phyloP scores from a whole-genome alignment of 37 sponge, comb jelly and placozoan genomes.

The Oscarella lobularis region DNA sequence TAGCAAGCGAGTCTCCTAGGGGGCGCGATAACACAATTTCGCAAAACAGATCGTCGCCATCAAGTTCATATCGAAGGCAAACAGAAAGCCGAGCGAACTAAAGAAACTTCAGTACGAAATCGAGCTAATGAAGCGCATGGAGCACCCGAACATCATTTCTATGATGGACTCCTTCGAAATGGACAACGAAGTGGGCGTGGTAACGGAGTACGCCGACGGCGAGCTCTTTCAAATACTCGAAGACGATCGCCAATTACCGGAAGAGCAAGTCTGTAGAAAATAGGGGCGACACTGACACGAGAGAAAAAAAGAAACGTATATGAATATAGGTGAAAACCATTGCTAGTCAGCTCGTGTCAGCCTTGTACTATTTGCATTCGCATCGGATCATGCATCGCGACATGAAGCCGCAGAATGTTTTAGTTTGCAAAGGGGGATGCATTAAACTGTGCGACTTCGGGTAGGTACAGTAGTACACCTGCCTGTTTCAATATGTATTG shows the following conservation, averaged over 20 bases:
- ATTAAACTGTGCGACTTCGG: conserved; percentile 95
- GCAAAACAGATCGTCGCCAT: conserved; percentile 49
- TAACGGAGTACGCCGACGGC: conserved; percentile 91
- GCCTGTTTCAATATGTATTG: too few species aligned
- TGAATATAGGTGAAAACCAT: conserved; percentile 39
- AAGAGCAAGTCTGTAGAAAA: conserved; percentile 34
- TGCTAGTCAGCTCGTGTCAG: conserved; percentile 81
- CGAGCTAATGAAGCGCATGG: conserved; percentile 59
- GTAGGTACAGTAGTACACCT: conserved; percentile 18
- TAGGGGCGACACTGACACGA: too few species aligned
- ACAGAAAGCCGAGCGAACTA: conserved; percentile 52
- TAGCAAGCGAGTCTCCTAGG: too few species aligned
- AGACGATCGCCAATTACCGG: conserved; percentile 62
- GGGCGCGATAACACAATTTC: not conserved
- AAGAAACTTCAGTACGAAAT: conserved; percentile 61
- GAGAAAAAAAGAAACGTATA: too few species aligned
- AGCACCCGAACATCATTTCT: conserved; percentile 66
- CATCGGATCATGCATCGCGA: conserved; percentile 85
- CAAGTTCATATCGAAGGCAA: conserved; percentile 86
- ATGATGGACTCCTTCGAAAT: conserved; percentile 87
- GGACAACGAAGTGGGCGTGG: conserved; percentile 77
- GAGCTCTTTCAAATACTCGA: conserved; percentile 86
- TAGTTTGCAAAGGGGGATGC: conserved; percentile 64
- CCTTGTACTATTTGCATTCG: conserved; percentile 85
- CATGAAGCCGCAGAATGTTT: conserved; percentile 97